Evolutionary conservation across 2,888 invertebrate species (phyloP), one percentile per base, ranked within the genome.

Genomic region (Liopterus haemorrhoidalis): DNA sequence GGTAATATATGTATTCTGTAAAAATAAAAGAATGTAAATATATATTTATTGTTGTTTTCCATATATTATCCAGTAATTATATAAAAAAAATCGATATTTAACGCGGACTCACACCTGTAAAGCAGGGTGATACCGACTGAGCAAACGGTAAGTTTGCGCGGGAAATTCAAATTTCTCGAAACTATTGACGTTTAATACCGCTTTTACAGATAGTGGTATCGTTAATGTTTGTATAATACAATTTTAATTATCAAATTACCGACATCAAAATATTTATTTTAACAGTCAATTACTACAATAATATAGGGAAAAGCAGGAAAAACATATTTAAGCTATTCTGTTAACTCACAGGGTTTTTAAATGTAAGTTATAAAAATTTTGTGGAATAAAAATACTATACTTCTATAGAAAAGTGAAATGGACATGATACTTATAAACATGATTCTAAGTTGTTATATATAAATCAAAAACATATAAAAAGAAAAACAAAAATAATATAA

Each of bases 291-390:
- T 45, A 18, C 36, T 45, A 45, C 45, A 45, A 32, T 45, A 39
- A 45, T 45, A 45, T 45, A 45, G 39, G 45, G 45, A 45, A 45
- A 38, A 45, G 45, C 45, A n/a, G n/a, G n/a, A n/a, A n/a, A n/a
- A n/a, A n/a, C n/a, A n/a, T n/a, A n/a, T n/a, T n/a, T n/a, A n/a
- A n/a, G n/a, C n/a, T n/a, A n/a, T n/a, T n/a, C n/a, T 38, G 32
- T 27, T 16, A 38, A 22, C 19, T 11, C 9, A 33, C 20, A 18
- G 3, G n/a, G n/a, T n/a, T 33, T 33, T 8, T 33, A 18, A 19
- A 33, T 20, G 12, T 18, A 33, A 18, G 18, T 33, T 14, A 12
- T 14, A 14, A 8, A 28, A 14, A 28, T 8, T 28, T 14, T 20
- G 18, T 19, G 33, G 3, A 33, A 33, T 19, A n/a, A 11, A 9